Evolutionary conservation across 2,888 invertebrate genomes (phyloP), one percentile per base, ranked within the genome.

Genomic region (Acronicta psi): DNA sequence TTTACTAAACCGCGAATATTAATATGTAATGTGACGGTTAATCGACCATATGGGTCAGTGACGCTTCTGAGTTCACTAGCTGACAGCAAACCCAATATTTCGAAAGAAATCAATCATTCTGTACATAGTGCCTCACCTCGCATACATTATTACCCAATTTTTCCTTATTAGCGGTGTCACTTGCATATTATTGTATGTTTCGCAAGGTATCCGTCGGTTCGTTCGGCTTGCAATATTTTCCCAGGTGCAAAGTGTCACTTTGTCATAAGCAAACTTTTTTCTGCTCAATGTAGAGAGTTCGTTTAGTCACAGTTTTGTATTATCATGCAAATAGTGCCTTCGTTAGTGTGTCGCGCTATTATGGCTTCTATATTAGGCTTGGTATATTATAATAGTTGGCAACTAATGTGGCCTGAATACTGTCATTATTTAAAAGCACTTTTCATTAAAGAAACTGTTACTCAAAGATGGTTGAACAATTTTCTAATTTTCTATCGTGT

Each of bases 231-330:
- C 51, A 56, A 58, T 70, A 49, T 75, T 75, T 63, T 67, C 56
- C 36, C 70, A 76, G 64, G 58, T 75, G 75, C 52, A 47, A 64
- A 59, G 61, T 44, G 58, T 75, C 58, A 59, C 47, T 16, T 17
- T 37, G 54, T 51, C 18, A 55, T 29, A 18, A 38, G 40, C 42
- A 43, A 69, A 66, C 56, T 54, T 59, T 56, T 53, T 58, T 58
- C 53, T 47, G 36, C 43, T 36, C 43, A n/a, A 40, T 55, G 10
- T 57, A 42, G 41, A 59, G 59, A 59, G 31, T 56, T 59, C 29
- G 65, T 54, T 59, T 45, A 13, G 42, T 41, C 41, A 41, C n/a
- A 40, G 40, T 40, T 40, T 57, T 43, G 41, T 59, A 62, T 72
- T 75, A 53, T 69, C 62, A 75, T 73, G 60, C 62, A 54, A 75